Conservation (phyloP, 2,113 vertebrate species). For the Sebastes schlegelii region DNA sequence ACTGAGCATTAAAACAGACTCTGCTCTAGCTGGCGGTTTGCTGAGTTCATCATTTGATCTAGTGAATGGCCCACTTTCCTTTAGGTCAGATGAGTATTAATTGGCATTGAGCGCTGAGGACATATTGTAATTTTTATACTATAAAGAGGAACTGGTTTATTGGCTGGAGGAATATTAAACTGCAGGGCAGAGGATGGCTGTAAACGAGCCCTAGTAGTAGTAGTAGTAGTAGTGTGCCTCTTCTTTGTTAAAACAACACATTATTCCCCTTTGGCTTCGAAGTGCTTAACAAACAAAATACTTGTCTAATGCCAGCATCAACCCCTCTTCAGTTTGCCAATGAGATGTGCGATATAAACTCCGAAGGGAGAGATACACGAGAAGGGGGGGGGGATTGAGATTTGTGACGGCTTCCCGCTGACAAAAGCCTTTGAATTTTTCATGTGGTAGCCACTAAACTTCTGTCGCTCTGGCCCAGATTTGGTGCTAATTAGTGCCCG, state of each 20-base stretch:
- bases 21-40: constrained; percentile 31
- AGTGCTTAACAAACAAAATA: constrained; percentile 59
- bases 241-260: constrained; percentile 52
- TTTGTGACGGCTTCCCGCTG: constrained; percentile 61
- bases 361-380: constrained; percentile 5
- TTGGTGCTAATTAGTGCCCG: constrained; percentile 76
- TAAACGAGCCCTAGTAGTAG: not conserved
- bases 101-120: constrained; percentile 44
- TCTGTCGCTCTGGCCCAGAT: constrained; percentile 80
- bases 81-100: constrained; percentile 63
- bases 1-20: constrained; percentile 43
- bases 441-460: constrained; percentile 72
- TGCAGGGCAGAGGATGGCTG: not conserved
- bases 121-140: constrained; percentile 45
- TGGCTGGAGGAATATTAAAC: constrained; percentile 1
- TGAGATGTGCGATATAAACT: constrained; percentile 35
- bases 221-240: not conserved
- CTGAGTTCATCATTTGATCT: constrained; percentile 58
- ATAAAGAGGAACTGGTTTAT: constrained; percentile 1
- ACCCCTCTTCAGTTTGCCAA: constrained; percentile 34
- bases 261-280: constrained; percentile 46
- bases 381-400: constrained; percentile 28
- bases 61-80: constrained; percentile 60
- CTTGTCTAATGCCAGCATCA: constrained; percentile 43
- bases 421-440: constrained; percentile 75